phyloP scores from a whole-genome alignment of 2,888 invertebrate species.

The Apotomis turbidana region DNA sequence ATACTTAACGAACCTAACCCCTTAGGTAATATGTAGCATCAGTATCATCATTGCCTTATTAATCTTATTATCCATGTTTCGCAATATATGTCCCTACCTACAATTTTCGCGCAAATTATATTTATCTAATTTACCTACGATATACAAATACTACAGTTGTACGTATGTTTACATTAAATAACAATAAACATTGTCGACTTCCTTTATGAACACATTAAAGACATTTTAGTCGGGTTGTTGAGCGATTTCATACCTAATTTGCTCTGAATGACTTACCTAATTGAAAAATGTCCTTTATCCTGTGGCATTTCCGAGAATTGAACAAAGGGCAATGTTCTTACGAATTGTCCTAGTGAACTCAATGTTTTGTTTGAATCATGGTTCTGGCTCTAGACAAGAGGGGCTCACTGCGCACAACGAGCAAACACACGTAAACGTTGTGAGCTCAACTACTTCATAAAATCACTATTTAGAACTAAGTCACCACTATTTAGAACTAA shows the following conservation, averaged over 20 bases:
- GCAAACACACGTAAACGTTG: too few relatives aligned
- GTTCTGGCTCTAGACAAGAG: background rate
- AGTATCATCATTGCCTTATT: too few relatives aligned
- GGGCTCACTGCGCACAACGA: background rate
- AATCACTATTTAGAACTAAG: too few relatives aligned
- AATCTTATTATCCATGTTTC: too few relatives aligned
- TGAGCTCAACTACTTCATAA: too few relatives aligned
- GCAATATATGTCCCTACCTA: too few relatives aligned
- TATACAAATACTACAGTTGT: too few relatives aligned
- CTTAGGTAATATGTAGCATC: too few relatives aligned
- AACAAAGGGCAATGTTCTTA: conserved; percentile 18
- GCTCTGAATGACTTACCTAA: conserved; percentile 10
- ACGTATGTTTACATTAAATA: background rate
- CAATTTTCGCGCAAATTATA: too few relatives aligned
- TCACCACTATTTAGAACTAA: too few relatives aligned
- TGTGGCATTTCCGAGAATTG: conserved; percentile 20
- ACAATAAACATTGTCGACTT: background rate
- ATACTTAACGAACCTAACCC: too few relatives aligned
- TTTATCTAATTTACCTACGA: too few relatives aligned
- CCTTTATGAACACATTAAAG: conserved; percentile 30
- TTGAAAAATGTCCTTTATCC: conserved; percentile 39
- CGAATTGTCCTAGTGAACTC: conserved; percentile 19
- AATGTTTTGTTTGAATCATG: background rate
- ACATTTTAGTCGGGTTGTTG: conserved; percentile 6
- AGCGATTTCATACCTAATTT: conserved; percentile 23